Evolutionary conservation across 1,140 invertebrate species (phyloP).

Genomic region (Nephila pilipes): DNA sequence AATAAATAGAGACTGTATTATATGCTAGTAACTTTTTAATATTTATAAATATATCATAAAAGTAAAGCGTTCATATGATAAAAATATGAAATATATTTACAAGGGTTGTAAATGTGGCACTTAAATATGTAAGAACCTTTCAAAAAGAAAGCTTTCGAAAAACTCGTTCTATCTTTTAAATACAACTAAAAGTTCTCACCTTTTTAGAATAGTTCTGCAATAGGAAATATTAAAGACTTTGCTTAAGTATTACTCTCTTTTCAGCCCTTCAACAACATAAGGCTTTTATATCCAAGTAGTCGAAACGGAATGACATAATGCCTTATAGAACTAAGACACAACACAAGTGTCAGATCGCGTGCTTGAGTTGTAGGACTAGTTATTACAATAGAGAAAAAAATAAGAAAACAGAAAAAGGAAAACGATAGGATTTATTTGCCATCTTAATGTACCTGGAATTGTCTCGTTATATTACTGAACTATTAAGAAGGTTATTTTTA

Average conservation of each 20-base stretch:
- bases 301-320: background rate
- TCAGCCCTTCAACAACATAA: background rate
- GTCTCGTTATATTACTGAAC: background rate
- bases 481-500: too few relatives aligned
- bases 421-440: conserved; percentile 12
- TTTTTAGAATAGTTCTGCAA: background rate
- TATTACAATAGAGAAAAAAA: background rate
- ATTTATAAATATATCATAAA: too few relatives aligned
- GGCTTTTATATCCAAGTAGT: too few relatives aligned
- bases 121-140: too few relatives aligned
- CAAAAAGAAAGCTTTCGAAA: too few relatives aligned
- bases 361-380: background rate
- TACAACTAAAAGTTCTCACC: background rate
- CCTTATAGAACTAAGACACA: background rate
- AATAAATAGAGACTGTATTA: too few relatives aligned
- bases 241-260: too few relatives aligned
- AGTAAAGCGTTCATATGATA: too few relatives aligned
- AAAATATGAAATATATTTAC: too few relatives aligned
- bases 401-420: background rate
- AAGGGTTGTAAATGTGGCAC: too few relatives aligned
- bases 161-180: too few relatives aligned
- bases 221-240: background rate
- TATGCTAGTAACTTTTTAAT: too few relatives aligned
- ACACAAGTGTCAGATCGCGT: background rate
- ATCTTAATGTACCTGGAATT: background rate